Conservation (phyloP, 2,113 vertebrate species). For the Leucosticte australis region DNA sequence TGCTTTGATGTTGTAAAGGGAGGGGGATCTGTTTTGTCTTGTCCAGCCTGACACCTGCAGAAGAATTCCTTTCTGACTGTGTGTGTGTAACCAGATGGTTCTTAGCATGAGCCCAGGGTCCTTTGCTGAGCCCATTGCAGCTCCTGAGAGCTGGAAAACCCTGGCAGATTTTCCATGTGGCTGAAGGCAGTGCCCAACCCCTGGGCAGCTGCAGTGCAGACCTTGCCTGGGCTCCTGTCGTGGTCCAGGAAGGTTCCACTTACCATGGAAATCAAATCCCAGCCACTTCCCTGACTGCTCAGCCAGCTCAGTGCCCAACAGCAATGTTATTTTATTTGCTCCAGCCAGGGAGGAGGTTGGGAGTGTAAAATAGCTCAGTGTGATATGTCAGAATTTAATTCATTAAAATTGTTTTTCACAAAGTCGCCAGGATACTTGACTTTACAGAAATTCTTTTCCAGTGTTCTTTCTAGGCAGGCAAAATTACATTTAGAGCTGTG, state of each 20-base stretch:
- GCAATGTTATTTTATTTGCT: background rate
- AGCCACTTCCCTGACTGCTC: background rate
- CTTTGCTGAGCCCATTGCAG: background rate
- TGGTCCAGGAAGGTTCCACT: background rate
- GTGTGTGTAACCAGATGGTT: background rate
- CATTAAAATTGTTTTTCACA: background rate
- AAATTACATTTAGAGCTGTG: background rate
- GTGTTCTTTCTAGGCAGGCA: background rate
- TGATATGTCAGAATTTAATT: background rate
- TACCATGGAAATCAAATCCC: background rate
- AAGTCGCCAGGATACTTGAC: background rate
- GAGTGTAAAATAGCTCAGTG: background rate
- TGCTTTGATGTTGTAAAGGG: background rate
- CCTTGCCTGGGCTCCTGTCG: background rate
- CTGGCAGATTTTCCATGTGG: background rate
- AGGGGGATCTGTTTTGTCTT: slow-evolving; percentile 9
- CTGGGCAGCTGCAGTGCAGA: background rate
- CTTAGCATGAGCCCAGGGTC: background rate
- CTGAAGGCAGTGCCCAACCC: background rate
- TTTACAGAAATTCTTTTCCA: background rate
- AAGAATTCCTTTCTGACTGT: background rate
- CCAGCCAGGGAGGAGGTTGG: background rate
- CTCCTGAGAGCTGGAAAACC: background rate
- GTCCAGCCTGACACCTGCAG: background rate
- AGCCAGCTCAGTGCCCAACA: background rate